Percentiles rank a stretch among this genome's conserved stretches.
Evolutionary conservation across 2,888 invertebrate genomes (phyloP).

Genomic region (Himalopsyche tibetana): DNA sequence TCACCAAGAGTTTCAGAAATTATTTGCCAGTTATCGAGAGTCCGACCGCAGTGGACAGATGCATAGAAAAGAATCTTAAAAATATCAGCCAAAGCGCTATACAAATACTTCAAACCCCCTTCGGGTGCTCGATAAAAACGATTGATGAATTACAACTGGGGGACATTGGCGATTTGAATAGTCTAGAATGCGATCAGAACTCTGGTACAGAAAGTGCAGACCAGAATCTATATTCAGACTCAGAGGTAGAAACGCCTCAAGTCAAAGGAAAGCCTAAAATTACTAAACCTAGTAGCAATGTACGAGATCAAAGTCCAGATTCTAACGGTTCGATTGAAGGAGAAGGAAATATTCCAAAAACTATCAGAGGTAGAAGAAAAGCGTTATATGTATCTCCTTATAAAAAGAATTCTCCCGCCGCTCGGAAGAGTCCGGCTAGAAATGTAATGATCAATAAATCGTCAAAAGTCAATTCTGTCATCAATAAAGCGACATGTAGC

Average conservation of each 20-base stretch:
- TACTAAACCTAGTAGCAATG: conserved; percentile 74
- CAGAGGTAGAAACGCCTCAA: conserved; percentile 71
- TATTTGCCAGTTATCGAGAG: conserved; percentile 75
- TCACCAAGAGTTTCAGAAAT: conserved; percentile 76
- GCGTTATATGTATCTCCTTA: conserved; percentile 82
- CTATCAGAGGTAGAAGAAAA: conserved; percentile 82
- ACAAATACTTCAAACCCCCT: conserved; percentile 50
- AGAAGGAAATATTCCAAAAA: conserved; percentile 74
- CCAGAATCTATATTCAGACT: conserved; percentile 71
- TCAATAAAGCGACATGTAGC: conserved; percentile 55
- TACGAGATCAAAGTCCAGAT: conserved; percentile 73
- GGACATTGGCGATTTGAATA: conserved; percentile 72
- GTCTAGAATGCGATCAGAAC: conserved; percentile 78
- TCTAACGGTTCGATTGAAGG: conserved; percentile 73
- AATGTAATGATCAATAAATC: conserved; percentile 54
- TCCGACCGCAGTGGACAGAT: conserved; percentile 74
- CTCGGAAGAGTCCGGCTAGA: conserved; percentile 70
- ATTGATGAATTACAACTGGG: conserved; percentile 68
- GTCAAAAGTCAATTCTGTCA: conserved; percentile 44
- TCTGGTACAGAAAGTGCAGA: conserved; percentile 77
- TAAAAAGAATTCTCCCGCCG: conserved; percentile 70
- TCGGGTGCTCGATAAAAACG: conserved; percentile 45
- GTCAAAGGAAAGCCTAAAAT: conserved; percentile 78
- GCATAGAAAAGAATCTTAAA: conserved; percentile 74
- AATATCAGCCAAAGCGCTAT: conserved; percentile 72